Evolutionary conservation across 2,113 vertebrate species (phyloP), one percentile per base, ranked within the genome.

Genomic region (Irena cyanogastra): DNA sequence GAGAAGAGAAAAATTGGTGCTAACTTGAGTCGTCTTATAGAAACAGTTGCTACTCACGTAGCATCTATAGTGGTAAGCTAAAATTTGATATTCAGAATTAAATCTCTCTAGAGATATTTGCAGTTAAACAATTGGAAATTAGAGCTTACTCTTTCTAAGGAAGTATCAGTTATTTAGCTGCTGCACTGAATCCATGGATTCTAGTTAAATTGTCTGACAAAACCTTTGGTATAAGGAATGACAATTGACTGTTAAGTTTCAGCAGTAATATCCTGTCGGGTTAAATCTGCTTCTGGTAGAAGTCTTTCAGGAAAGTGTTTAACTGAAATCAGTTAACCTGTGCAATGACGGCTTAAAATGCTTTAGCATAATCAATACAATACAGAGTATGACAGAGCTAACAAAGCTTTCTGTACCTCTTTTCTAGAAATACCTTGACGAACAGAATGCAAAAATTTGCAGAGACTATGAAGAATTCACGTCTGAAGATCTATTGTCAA

Each of bases 401-500:
- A 90, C 52, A 65, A 84, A 91, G 50, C 21, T 82, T 83, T 44
- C 56, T 91, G 5, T 86, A 63, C 70, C 39, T 95, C 84, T 96
- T 37, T 80, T 94, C 89, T 93, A 98, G 98, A 98, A 98, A 96
- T 97, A 98, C 20, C 96, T 98, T 49, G 95, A 97, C 45, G 98
- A 98, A 57, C 97, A 98, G 87, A 97, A 97, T 49, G 33, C 16
- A 12, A 98, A 97, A 94, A 94, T 85, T 66, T 93, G 97, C 64
- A 96, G 56, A 87, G 95, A 98, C 1, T 97, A 94, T 63, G 95
- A 98, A 94, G 97, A 98, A 87, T 96, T 96, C n/a, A 77, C 83
- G 68, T 90, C 96, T 76, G 97, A 98, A 91, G 97, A 98, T 64
- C 89, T 97, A 17, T 17, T 97, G 93, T 95, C 87, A 90, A 39